A percentile compares a stretch with the other conserved stretches of the same genome.
These are phyloP conservation scores for Atractosteus spatula DNA, from an alignment of 2,113 vertebrate species.

Conservation along the genomic window DNA sequence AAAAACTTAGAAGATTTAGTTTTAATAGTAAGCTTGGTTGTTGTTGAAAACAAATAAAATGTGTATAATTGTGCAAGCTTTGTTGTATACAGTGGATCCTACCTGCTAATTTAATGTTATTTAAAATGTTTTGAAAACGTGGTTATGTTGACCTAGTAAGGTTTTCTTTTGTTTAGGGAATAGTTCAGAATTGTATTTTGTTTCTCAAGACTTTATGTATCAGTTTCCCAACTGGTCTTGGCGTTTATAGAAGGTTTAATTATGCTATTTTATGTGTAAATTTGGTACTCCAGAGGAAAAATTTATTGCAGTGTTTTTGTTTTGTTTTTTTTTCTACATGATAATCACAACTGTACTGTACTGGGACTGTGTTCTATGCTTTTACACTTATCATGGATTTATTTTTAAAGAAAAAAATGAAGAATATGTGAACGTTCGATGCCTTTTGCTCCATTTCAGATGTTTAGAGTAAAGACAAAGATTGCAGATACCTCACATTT, in stretches of 20 bases:
- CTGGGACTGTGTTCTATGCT: slow-evolving; percentile 54
- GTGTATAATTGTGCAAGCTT: slow-evolving; percentile 71
- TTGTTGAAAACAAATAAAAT: slow-evolving; percentile 58
- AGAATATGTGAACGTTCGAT: slow-evolving; percentile 62
- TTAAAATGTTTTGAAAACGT: slow-evolving; percentile 60
- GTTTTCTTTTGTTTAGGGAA: slow-evolving; percentile 49
- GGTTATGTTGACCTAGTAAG: slow-evolving; percentile 52
- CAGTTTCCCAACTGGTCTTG: slow-evolving; percentile 67
- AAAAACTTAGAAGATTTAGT: slow-evolving; percentile 41
- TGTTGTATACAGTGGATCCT: slow-evolving; percentile 69
- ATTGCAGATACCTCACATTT: slow-evolving; percentile 70
- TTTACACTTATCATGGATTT: slow-evolving; percentile 44
- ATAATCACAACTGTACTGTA: slow-evolving; percentile 69
- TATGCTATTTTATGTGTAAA: slow-evolving; percentile 62
- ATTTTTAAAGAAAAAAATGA: slow-evolving; percentile 54
- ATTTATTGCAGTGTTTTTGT: slow-evolving; percentile 59
- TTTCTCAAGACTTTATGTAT: slow-evolving; percentile 58
- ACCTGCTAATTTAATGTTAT: slow-evolving; percentile 75
- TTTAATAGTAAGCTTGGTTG: slow-evolving; percentile 46
- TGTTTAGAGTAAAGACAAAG: slow-evolving; percentile 38
- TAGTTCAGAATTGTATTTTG: slow-evolving; percentile 37
- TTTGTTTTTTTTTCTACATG: slow-evolving; percentile 53
- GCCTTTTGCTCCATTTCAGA: slow-evolving; percentile 54
- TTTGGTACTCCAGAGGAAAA: slow-evolving; percentile 70
- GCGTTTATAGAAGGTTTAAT: slow-evolving; percentile 61